Evolutionary conservation across 2,113 vertebrate genomes (phyloP).

Genomic region (Calyptomena viridis): DNA sequence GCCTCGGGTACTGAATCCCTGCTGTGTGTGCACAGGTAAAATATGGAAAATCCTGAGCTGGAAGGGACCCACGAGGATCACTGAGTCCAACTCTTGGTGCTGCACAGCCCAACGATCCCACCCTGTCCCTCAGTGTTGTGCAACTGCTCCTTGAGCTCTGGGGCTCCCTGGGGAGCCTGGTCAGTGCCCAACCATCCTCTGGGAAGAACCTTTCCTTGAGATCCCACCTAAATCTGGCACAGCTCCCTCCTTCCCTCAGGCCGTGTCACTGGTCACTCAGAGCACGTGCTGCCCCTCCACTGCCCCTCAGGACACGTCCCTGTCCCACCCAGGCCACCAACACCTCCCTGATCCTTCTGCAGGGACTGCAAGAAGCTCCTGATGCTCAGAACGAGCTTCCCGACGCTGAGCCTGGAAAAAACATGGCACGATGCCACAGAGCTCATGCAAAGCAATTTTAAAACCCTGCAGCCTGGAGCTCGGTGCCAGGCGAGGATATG

Average conservation of each 20-base stretch:
- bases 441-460: not conserved
- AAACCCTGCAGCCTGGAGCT: not conserved
- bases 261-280: not conserved
- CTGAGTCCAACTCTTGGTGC: not conserved
- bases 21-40: not conserved
- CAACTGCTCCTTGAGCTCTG: not conserved
- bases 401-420: fast-evolving
- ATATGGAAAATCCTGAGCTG: not conserved
- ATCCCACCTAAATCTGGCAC: fast-evolving
- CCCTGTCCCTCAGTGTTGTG: fast-evolving
- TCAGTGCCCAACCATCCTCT: not conserved
- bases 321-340: not conserved
- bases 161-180: not conserved
- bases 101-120: not conserved
- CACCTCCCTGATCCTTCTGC: not conserved
- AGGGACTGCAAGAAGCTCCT: fast-evolving
- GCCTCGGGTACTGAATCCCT: fast-evolving
- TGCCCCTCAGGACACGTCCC: not conserved
- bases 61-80: not conserved
- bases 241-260: not conserved
- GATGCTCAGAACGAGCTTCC: not conserved
- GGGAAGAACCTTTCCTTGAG: fast-evolving
- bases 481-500: not conserved
- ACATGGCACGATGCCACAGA: not conserved
- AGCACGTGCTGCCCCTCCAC: not conserved